Conservation (phyloP, 2,888 invertebrate genomes). For the Celastrina argiolus region DNA sequence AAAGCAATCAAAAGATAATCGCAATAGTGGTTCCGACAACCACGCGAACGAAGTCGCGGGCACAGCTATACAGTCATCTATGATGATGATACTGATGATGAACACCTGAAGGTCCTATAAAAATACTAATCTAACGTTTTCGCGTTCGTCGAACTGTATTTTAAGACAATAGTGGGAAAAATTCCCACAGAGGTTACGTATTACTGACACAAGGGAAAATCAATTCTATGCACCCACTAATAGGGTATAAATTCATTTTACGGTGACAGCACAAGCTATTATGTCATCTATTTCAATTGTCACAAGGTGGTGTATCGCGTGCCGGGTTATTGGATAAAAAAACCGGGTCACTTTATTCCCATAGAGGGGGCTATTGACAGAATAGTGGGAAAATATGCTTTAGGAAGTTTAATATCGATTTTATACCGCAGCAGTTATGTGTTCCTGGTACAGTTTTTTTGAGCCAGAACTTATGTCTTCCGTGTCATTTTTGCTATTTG, state of each 20-base stretch:
- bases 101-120: not conserved
- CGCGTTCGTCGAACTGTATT: conserved; percentile 6
- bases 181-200: not conserved
- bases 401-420: conserved; percentile 5
- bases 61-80: too few relatives aligned
- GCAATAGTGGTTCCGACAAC: too few relatives aligned
- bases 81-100: not conserved
- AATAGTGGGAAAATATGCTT: conserved; percentile 7
- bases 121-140: conserved; percentile 7
- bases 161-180: conserved; percentile 7
- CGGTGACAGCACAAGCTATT: not conserved
- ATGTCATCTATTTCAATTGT: not conserved
- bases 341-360: not conserved
- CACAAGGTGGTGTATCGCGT: not conserved
- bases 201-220: not conserved
- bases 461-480: not conserved
- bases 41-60: too few relatives aligned
- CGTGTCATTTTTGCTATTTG: not conserved
- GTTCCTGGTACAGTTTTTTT: not conserved
- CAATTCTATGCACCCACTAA: not conserved
- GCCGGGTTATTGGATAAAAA: not conserved
- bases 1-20: too few relatives aligned
- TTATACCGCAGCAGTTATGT: not conserved
- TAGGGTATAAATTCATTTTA: not conserved
- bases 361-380: not conserved